Evolutionary conservation across 1,140 invertebrate species (phyloP).

Genomic region (Zaprionus taronus): DNA sequence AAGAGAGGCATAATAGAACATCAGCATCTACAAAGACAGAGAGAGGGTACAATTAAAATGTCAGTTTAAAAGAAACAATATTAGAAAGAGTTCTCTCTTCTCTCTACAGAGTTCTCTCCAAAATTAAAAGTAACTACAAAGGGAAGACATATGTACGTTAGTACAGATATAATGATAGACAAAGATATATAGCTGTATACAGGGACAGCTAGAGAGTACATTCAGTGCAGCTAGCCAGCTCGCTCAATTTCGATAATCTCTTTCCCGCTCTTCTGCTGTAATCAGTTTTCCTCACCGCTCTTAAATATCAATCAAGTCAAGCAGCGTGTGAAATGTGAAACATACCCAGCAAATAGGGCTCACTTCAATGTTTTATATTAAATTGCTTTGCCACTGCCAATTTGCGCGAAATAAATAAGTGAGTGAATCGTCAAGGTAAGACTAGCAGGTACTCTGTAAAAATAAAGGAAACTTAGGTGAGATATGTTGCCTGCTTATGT

Average conservation of each 20-base stretch:
- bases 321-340: conserved; percentile 7
- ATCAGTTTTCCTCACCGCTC: neutral
- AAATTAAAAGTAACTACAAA: too few relatives aligned
- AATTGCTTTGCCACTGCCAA: conserved; percentile 68
- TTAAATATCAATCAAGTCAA: conserved; percentile 27
- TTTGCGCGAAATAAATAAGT: conserved; percentile 39
- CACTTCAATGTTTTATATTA: conserved; percentile 44
- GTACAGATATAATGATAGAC: neutral
- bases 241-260: too few relatives aligned
- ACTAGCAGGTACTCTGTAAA: neutral
- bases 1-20: too few relatives aligned
- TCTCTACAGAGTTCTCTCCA: too few relatives aligned
- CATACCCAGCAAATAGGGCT: conserved; percentile 36
- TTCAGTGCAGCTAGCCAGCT: too few relatives aligned
- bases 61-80: too few relatives aligned
- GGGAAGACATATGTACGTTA: too few relatives aligned
- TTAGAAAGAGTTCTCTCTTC: too few relatives aligned
- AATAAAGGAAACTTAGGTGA: neutral
- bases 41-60: accelerated
- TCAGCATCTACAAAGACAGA: too few relatives aligned
- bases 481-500: too few relatives aligned
- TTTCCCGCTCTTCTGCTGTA: neutral
- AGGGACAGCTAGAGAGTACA: neutral
- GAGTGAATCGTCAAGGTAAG: too few relatives aligned
- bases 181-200: neutral